Evolutionary conservation across 2,888 invertebrate species (phyloP), one percentile per base, ranked within the genome.

Genomic region (Conchocele bisecta): DNA sequence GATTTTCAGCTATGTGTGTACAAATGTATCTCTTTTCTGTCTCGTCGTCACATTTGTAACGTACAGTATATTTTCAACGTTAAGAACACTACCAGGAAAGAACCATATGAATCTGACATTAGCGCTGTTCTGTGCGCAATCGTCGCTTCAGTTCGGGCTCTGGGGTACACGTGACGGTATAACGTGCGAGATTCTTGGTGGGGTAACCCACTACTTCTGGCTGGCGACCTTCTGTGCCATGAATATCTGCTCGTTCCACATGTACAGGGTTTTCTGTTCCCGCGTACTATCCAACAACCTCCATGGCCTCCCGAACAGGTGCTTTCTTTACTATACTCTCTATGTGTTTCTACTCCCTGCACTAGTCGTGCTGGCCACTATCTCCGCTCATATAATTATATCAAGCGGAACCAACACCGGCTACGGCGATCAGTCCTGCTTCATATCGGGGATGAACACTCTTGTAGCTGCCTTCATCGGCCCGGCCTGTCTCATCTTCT

Each of bases 171-270:
- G 39, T 11, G 17, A 28, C 29, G 33, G 37, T 0, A 35, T 29
- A 9, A 26, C 41, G 2, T 82, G 82, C 46, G 22, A 22, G 20
- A 31, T 65, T 2, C 20, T 82, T 11, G 80, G 81, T 15, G 48
- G 74, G 1, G n/a, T 66, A 2, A 73, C 72, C 7, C 84, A 84
- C 61, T 78, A 74, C 50, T 78, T 78, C 29, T 81, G 82, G 81
- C 35, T 84, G 11, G 59, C 76, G 11, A 73, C 81, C 9, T 81
- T 83, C 44, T 60, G 64, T 50, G 68, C 79, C 28, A 76, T 83
- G 75, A 69, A 74, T 24, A 39, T 81, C 9, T 84, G 82, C 46
- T 73, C 79, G 9, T 76, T 66, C 57, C 82, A 83, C 44, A 81
- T 82, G 78, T 76, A 66, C 48, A 42, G 54, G 13, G 76, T 82